Conservation (phyloP, 2,797 vertebrate genomes). For the Myotis myotis region DNA sequence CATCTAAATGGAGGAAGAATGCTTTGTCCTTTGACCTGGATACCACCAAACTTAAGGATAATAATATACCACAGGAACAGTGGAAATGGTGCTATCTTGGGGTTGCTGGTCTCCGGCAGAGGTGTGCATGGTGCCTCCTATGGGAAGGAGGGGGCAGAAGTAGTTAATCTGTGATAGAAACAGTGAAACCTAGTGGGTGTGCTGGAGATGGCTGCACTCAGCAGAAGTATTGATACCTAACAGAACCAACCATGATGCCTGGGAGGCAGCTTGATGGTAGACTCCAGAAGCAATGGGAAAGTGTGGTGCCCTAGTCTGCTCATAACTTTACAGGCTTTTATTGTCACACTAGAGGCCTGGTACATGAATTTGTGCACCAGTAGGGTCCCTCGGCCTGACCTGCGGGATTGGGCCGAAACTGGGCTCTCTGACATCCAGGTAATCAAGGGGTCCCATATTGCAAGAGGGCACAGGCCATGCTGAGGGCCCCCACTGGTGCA, state of each 20-base stretch:
- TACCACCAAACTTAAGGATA: not conserved
- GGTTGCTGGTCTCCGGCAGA: not conserved
- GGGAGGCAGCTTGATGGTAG: not conserved
- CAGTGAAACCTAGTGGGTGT: not conserved
- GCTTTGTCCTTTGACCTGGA: not conserved
- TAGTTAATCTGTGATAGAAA: not conserved
- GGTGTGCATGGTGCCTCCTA: not conserved
- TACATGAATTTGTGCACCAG: too few species aligned
- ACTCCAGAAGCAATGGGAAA: not conserved
- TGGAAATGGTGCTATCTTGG: not conserved
- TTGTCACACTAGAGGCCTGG: too few species aligned
- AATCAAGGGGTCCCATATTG: too few species aligned
- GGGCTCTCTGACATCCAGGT: too few species aligned
- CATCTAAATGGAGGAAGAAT: not conserved
- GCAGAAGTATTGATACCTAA: not conserved
- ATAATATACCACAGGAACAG: not conserved
- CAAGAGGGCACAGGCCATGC: too few species aligned
- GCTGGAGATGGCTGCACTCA: not conserved
- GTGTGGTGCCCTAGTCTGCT: not conserved
- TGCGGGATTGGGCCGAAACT: too few species aligned
- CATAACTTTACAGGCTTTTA: not conserved
- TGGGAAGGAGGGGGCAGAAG: not conserved
- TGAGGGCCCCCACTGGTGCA: too few species aligned
- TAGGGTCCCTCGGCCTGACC: too few species aligned
- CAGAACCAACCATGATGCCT: not conserved